Conservation (phyloP, 2,113 vertebrate species). For the Rhizomys pruinosus region DNA sequence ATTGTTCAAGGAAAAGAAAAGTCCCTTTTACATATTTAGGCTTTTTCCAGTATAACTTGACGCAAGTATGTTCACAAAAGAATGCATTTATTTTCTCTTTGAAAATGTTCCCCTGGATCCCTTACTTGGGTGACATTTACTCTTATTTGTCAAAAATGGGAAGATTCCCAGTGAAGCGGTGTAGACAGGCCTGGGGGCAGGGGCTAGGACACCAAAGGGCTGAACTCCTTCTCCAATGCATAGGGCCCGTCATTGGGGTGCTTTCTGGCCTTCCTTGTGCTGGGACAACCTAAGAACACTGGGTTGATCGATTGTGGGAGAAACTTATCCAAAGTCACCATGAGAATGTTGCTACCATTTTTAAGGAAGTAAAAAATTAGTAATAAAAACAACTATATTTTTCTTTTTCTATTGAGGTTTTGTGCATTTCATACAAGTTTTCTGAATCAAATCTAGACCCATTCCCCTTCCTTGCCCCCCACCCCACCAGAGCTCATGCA, state of each 20-base stretch:
- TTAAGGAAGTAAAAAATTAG: background rate
- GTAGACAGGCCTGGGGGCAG: background rate
- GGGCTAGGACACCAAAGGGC: background rate
- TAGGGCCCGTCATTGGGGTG: background rate
- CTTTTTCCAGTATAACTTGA: slow-evolving; percentile 55
- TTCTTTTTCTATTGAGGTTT: too few species aligned
- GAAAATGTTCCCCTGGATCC: background rate
- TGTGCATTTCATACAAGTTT: too few species aligned
- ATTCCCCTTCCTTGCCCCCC: too few species aligned
- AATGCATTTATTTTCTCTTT: slow-evolving; percentile 12
- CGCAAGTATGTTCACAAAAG: slow-evolving; percentile 48
- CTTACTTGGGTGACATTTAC: slow-evolving; percentile 13
- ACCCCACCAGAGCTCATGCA: too few species aligned
- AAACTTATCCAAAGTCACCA: background rate
- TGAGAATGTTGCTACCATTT: background rate
- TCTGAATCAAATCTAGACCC: too few species aligned
- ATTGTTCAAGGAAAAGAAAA: slow-evolving; percentile 63
- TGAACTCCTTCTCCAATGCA: background rate
- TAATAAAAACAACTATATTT: background rate
- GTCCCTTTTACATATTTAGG: slow-evolving; percentile 55
- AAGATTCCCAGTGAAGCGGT: background rate
- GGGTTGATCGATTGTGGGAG: background rate
- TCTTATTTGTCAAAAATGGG: slow-evolving; percentile 23
- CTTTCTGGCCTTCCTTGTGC: background rate
- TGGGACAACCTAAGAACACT: background rate